Conservation (phyloP, 2,113 vertebrate genomes). For the Sterna hirundo region DNA sequence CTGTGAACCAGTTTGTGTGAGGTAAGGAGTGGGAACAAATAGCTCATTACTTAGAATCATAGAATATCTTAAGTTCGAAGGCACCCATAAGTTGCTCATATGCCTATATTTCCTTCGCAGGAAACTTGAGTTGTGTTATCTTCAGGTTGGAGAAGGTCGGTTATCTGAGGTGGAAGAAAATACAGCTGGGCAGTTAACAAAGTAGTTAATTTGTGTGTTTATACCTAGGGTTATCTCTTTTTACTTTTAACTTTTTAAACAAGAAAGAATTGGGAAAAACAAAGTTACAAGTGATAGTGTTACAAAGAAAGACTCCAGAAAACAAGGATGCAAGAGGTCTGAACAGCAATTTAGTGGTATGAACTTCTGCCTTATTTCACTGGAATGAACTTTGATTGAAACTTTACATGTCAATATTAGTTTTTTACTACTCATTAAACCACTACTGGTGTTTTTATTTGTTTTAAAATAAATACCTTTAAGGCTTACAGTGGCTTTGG, state of each 20-base stretch:
- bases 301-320: background rate
- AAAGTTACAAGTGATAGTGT: background rate
- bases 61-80: background rate
- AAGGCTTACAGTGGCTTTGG: background rate
- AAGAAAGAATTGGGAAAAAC: background rate
- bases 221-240: background rate
- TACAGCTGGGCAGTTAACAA: background rate
- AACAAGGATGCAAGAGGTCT: background rate
- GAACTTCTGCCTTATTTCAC: background rate
- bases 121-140: background rate
- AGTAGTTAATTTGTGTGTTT: background rate
- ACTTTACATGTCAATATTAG: background rate
- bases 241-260: background rate
- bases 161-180: background rate
- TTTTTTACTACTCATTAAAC: background rate
- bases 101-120: background rate
- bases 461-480: background rate
- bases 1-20: background rate
- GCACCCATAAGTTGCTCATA: background rate
- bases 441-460: background rate
- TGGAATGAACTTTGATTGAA: constrained; percentile 11
- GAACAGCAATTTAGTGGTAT: background rate
- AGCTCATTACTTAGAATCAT: background rate
- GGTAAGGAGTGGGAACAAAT: background rate
- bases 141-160: background rate